Conservation (phyloP, 2,797 vertebrate species). For the Periophthalmus magnuspinnatus region DNA sequence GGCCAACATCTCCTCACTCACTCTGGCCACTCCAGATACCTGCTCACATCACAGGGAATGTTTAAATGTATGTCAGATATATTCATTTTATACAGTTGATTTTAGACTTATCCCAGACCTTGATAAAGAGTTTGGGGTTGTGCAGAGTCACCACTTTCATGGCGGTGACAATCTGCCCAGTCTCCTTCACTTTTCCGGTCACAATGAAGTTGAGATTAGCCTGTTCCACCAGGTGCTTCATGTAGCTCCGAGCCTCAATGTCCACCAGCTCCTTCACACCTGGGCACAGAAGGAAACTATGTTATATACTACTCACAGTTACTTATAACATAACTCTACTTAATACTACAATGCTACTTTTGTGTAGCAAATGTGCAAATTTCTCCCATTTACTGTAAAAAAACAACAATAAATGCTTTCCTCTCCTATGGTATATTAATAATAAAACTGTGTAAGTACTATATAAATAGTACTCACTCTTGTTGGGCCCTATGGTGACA, state of each 20-base stretch:
- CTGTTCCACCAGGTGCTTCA: constrained; percentile 89
- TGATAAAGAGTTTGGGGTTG: constrained; percentile 80
- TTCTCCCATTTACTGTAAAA: not conserved
- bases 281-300: constrained; percentile 34
- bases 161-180: constrained; percentile 79
- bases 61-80: not conserved
- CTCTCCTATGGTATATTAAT: too few relatives aligned
- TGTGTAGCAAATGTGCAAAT: not conserved
- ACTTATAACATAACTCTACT: too few relatives aligned
- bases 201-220: constrained; percentile 90
- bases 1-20: constrained; percentile 81
- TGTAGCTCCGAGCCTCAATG: constrained; percentile 80
- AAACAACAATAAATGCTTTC: not conserved
- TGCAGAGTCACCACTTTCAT: constrained; percentile 83
- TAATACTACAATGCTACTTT: too few relatives aligned
- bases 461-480: constrained; percentile 75
- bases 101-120: constrained; percentile 69
- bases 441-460: too few relatives aligned
- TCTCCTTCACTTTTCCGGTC: constrained; percentile 87
- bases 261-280: constrained; percentile 73
- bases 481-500: constrained; percentile 73
- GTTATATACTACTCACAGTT: not conserved
- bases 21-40: constrained; percentile 73
- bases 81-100: too few relatives aligned
- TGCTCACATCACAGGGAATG: constrained; percentile 37